Percentiles rank a stretch among this genome's conserved stretches.
These are phyloP conservation scores for Amazona finschi DNA, from an alignment of 2,797 vertebrate genomes.

Conservation along the genomic window DNA sequence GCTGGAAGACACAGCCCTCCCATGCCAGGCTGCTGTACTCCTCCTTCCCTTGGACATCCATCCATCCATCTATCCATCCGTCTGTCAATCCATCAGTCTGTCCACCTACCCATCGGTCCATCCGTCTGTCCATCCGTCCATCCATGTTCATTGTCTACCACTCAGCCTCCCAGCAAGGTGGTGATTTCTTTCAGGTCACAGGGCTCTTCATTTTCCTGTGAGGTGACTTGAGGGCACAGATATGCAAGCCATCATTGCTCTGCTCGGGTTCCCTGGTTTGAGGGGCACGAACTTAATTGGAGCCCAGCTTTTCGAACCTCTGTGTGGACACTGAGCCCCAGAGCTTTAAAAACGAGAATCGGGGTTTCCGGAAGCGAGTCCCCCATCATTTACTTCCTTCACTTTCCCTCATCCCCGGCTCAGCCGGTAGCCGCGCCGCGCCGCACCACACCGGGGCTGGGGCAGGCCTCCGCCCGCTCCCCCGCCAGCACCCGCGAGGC, in stretches of 20 bases:
- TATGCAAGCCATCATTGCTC: rapidly evolving
- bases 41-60: not conserved
- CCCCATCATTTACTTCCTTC: rapidly evolving
- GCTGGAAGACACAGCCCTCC: not conserved
- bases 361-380: rapidly evolving
- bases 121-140: too few species aligned
- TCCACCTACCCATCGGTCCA: too few species aligned
- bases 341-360: not conserved
- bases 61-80: not conserved
- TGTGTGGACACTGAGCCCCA: not conserved
- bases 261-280: rapidly evolving
- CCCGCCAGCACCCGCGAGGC: too few species aligned
- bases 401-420: not conserved
- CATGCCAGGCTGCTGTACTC: not conserved
- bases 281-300: rapidly evolving
- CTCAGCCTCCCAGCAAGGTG: not conserved
- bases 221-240: not conserved
- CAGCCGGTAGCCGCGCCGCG: not conserved
- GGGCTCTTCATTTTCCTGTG: not conserved
- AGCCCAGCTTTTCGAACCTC: not conserved
- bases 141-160: not conserved
- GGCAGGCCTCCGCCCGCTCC: not conserved
- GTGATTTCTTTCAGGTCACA: not conserved
- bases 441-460: not conserved
- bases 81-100: too few species aligned